phyloP scores from a whole-genome alignment of 2,888 invertebrate genomes.

The Cephus sareptanus region DNA sequence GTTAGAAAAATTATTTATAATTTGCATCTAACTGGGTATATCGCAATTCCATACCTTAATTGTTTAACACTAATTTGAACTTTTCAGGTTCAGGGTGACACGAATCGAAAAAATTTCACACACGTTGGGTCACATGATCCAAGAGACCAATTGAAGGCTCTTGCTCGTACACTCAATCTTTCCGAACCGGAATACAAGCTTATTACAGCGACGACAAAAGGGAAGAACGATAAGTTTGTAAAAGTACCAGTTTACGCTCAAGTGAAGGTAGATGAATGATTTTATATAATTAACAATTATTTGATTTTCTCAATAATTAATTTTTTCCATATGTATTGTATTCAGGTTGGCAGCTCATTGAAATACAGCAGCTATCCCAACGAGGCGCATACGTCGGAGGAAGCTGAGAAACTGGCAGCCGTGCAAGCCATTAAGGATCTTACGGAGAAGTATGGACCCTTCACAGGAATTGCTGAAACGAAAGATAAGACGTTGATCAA shows the following conservation, averaged over 20 bases:
- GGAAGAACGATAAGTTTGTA: constrained; percentile 11
- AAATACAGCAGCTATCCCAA: constrained; percentile 66
- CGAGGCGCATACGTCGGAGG: constrained; percentile 58
- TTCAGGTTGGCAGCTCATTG: constrained; percentile 52
- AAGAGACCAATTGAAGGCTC: constrained; percentile 21
- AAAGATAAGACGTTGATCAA: constrained; percentile 45
- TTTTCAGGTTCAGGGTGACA: no score
- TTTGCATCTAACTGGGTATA: no score
- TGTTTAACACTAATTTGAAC: no score
- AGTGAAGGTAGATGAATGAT: constrained; percentile 34
- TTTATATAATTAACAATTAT: no score
- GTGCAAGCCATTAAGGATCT: constrained; percentile 61
- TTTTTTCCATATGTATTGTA: background rate
- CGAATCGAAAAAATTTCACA: no score
- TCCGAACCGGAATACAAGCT: constrained; percentile 32
- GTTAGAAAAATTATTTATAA: no score
- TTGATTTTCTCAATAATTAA: background rate
- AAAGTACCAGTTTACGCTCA: constrained; percentile 29
- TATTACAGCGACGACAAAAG: constrained; percentile 6
- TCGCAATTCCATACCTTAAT: no score
- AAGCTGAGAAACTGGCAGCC: constrained; percentile 65
- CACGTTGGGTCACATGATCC: constrained; percentile 17
- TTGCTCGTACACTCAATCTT: constrained; percentile 23
- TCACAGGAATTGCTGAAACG: constrained; percentile 32
- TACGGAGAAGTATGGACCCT: constrained; percentile 46